These are phyloP conservation scores for Notechis scutatus DNA, from an alignment of 2,113 vertebrate genomes.

Conservation along the genomic window DNA sequence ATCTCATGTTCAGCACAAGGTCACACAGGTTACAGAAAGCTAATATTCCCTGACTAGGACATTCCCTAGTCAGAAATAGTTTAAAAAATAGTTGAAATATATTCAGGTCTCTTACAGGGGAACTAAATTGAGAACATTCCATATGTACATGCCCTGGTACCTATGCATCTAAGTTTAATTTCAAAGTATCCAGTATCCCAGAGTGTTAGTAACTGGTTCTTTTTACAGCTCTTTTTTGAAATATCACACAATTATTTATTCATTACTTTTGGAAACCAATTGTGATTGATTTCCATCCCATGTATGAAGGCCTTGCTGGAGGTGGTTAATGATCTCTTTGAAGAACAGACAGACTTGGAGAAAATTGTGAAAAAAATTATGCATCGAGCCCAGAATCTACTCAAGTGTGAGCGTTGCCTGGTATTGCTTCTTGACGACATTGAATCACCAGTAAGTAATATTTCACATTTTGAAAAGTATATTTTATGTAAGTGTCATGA, in stretches of 20 bases:
- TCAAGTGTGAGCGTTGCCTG: conserved; percentile 96
- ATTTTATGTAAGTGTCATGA: not conserved
- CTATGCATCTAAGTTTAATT: not conserved
- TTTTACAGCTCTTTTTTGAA: not conserved
- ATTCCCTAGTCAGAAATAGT: not conserved
- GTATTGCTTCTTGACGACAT: conserved; percentile 96
- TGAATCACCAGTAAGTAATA: conserved; percentile 87
- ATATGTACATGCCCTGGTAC: not conserved
- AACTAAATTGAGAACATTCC: not conserved
- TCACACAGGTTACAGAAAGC: not conserved
- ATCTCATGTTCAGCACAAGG: not conserved
- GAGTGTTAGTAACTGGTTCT: not conserved
- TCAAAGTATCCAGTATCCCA: not conserved
- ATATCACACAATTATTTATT: not conserved
- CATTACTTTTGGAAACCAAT: conserved; percentile 35
- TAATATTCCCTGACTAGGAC: not conserved
- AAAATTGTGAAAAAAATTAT: conserved; percentile 99
- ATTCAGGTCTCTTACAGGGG: not conserved
- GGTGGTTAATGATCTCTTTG: conserved; percentile 98
- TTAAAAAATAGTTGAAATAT: not conserved
- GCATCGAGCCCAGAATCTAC: conserved; percentile 94
- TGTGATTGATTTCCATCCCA: conserved; percentile 39
- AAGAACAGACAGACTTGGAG: conserved; percentile 98
- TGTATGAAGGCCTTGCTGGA: conserved; percentile 86
- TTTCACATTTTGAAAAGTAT: not conserved